These are phyloP conservation scores for Chlamydotis undulata DNA, from an alignment of 2,113 vertebrate genomes.

Conservation along the genomic window DNA sequence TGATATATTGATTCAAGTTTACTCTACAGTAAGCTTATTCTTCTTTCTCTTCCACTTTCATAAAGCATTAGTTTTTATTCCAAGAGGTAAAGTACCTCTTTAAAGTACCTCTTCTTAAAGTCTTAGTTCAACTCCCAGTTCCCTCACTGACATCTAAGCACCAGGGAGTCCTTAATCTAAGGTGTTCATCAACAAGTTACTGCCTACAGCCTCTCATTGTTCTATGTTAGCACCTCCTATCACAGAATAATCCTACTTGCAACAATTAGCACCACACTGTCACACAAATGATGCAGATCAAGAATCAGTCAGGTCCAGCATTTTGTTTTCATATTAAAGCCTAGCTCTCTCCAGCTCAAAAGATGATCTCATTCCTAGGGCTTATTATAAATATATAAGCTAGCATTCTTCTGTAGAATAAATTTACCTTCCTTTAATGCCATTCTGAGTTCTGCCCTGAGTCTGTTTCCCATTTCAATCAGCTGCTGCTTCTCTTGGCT, in stretches of 20 bases:
- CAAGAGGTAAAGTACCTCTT: background rate
- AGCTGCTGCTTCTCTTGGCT: constrained; percentile 85
- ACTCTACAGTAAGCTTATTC: background rate
- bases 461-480: constrained; percentile 86
- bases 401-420: background rate
- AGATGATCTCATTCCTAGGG: background rate
- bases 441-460: constrained; percentile 75
- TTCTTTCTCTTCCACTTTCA: background rate
- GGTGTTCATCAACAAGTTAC: background rate
- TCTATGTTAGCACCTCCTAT: background rate
- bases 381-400: background rate
- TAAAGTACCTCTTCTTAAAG: background rate
- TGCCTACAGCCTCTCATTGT: background rate
- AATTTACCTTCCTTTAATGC: constrained; percentile 68
- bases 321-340: background rate
- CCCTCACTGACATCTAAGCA: background rate
- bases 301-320: background rate
- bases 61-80: background rate
- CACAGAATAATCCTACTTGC: background rate
- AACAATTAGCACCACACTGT: background rate
- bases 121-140: background rate
- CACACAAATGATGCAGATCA: background rate
- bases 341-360: background rate
- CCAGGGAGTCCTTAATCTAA: background rate
- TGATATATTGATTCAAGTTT: background rate